Base-by-base conservation (phyloP, 2,797 vertebrate species). In the Tympanoctomys barrerae region DNA sequence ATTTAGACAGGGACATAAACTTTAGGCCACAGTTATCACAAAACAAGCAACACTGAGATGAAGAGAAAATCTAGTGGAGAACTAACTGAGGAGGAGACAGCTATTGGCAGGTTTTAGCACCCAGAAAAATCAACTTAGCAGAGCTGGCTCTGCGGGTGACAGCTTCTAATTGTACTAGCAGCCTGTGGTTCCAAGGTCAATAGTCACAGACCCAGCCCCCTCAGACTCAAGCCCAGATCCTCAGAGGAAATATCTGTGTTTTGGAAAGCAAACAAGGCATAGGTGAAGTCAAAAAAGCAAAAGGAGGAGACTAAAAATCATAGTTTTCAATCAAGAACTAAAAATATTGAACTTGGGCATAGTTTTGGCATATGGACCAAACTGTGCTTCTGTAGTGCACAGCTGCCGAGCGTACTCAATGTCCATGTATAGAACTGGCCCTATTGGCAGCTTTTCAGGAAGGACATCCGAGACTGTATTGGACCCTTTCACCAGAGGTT, bases 241-340 rank as follows among this genome's bases (percentile, higher is more conserved):
- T 71, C 46, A 70, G 18, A 33, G 77, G 24, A 86, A 80, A 39
- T 36, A 61, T 82, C 57, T 42, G 21, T 39, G 61, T 7, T 19
- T 85, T 80, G 93, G 79, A 70, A 12, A 80, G 36, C 79, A 96
- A 73, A 73, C 21, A 49, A 89, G 39, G 49, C 49, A 57, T 7
- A 59, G 36, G 16, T 31, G 4, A 52, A 64, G 39, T 61, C 52
- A 4, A 61, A 39, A 66, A 79, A 36, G 28, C n/a, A 19, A 39
- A 87, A 92, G 39, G 39, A 75, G 71, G 71, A 75, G 28, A 73
- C 78, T 70, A 24, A 64, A 84, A 73, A 79, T 87, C 49, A 39
- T 57, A 26, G 66, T 57, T 94, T 85, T 90, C 33, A 80, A 86
- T 49, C 46, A 78, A 87, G 39, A 79, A 71, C 81, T 36, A 86